Evolutionary conservation across 1,140 invertebrate genomes (phyloP), one percentile per base, ranked within the genome.

Genomic region (Pseudoatta argentina): DNA sequence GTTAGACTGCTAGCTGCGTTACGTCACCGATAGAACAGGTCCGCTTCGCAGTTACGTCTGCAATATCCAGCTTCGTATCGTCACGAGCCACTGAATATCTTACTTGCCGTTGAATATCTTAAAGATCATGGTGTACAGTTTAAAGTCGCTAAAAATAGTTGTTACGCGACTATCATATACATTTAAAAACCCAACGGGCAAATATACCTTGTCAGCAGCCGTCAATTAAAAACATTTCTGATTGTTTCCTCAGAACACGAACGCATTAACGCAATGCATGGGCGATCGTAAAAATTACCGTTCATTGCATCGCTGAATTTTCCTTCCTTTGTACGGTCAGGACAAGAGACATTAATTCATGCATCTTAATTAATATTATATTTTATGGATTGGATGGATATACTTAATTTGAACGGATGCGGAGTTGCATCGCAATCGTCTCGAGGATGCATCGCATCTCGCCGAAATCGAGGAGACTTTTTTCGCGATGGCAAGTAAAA

Each of bases 11-110:
- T 1, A 81, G 76, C 24, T 69, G 79, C 8, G 55, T 90, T 90
- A 55, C 89, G 30, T 90, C 89, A 90, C 44, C 55, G 86, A 34
- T 34, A 34, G 79, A 89, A 89, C 89, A 87, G 79, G 85, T 89
- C 73, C 5, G 30, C 30, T 76, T 18, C 30, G 85, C 21, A 85
- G 69, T 90, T 90, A 89, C 88, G 73, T 89, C 88, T 39, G 34
- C 34, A 89, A 89, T 86, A 30, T 73, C 27, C 24, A 83, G 14
- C 7, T 83, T 24, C 39, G 21, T 34, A 34, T 24, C 39, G 51
- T 72, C 55, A n/a, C 27, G 67, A 82, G 79, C 10, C 21, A 48
- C 24, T 39, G 44, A 83, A 63, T 83, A 75, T 51, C 30, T 34
- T 34, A 34, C 30, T 34, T 30, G 3, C 8, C 53, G 16, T 44